Base-by-base conservation (phyloP, 2,888 invertebrate genomes). In the Blastobasis lacticolella region DNA sequence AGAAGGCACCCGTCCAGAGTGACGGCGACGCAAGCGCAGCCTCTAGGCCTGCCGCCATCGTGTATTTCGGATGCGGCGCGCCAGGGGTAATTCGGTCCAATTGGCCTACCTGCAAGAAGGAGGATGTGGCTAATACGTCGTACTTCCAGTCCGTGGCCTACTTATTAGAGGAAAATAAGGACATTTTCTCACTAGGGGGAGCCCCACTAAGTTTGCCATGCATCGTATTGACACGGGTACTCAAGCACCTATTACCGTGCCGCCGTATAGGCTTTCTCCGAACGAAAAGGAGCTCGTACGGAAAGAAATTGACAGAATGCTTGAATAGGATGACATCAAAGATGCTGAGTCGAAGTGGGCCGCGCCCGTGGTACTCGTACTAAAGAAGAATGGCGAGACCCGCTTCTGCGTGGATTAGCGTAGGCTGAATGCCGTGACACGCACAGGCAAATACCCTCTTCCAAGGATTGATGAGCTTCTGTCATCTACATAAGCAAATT, bases 361-460 rank as follows among this genome's bases (percentile, higher is more conserved):
- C 0, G 58, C 70, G 5, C 72, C 71, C 6, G 69, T 66, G 1
- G 63, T 75, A 0, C 52, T 75, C 45, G 64, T 75, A 5, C 64
- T 65, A 4, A 78, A 75, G 53, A 64, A 58, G 45, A 59, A 64
- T 55, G 67, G 64, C 9, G 50, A 53, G 5, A 41, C 59, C 5
- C 55, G 72, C 6, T 48, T 73, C n/a, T 71, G 74, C 52, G 59
- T 73, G 0, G 73, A 75, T 48, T 76, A 72, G 47, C 57, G 71
- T 0, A 47, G 48, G 7, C 41, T 62, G 4, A 60, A 61, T 38
- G 38, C 52, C 8, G 43, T 62, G 7, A 62, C 59, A 0, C 51
- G 50, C n/a, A 44, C 53, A 47, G 51, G 54, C 63, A 37, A 62
- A 57, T 78, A 75, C 44, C 72, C 71, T 4, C 47, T 76, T 5